These are phyloP conservation scores for Laothoe populi DNA, from an alignment of 2,888 invertebrate species.

Conservation along the genomic window DNA sequence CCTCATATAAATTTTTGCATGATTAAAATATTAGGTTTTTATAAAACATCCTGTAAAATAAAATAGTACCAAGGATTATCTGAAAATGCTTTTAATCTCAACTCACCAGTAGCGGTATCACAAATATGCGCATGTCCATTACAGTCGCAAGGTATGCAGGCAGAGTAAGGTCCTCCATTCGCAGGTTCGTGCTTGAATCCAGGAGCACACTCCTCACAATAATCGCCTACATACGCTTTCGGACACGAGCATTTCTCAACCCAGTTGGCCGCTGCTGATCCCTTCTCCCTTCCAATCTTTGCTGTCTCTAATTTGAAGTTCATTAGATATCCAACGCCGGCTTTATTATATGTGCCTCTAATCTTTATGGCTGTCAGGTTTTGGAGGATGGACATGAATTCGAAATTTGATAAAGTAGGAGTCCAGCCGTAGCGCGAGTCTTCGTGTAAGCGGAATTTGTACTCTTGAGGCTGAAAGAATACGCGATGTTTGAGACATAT, in stretches of 20 bases:
- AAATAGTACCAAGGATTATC: too few relatives aligned
- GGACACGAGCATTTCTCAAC: constrained; percentile 97
- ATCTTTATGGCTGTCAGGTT: constrained; percentile 98
- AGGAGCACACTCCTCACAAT: constrained; percentile 98
- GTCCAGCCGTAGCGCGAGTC: constrained; percentile 97
- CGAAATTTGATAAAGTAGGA: constrained; percentile 93
- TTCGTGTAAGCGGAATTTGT: constrained; percentile 95
- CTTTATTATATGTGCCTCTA: constrained; percentile 93
- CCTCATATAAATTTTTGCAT: too few relatives aligned
- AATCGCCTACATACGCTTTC: constrained; percentile 94
- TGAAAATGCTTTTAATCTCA: neutral
- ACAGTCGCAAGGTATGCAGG: constrained; percentile 98
- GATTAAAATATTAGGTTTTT: too few relatives aligned
- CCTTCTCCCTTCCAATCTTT: constrained; percentile 89
- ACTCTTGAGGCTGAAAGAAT: constrained; percentile 87
- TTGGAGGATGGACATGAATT: constrained; percentile 96
- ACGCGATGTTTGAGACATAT: neutral
- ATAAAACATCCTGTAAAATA: too few relatives aligned
- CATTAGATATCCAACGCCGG: constrained; percentile 94
- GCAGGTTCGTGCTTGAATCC: constrained; percentile 97
- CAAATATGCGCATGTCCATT: constrained; percentile 98
- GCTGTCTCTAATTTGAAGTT: constrained; percentile 96
- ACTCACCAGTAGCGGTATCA: constrained; percentile 94
- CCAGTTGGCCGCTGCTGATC: constrained; percentile 92
- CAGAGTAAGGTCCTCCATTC: constrained; percentile 96